phyloP scores from a whole-genome alignment of 2,888 invertebrate species.

The Dryococelus australis region DNA sequence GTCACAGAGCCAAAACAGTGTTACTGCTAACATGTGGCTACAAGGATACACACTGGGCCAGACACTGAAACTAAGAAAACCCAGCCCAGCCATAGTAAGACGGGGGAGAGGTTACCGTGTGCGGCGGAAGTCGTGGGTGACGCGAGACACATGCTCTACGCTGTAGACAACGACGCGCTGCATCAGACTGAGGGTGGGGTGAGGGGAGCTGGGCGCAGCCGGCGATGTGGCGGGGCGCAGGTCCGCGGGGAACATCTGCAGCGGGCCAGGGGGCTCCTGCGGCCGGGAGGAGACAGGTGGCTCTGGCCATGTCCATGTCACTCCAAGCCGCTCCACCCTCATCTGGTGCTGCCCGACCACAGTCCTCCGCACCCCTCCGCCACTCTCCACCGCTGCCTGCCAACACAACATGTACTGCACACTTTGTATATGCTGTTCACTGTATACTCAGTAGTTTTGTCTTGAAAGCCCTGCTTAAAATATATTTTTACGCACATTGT shows the following conservation, averaged over 20 bases:
- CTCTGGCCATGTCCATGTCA: conserved; percentile 61
- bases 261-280: conserved; percentile 55
- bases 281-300: conserved; percentile 56
- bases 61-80: too few relatives aligned
- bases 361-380: neutral
- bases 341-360: conserved; percentile 73
- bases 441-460: too few relatives aligned
- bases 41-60: too few relatives aligned
- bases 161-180: conserved; percentile 67
- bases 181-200: conserved; percentile 55
- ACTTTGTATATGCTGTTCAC: too few relatives aligned
- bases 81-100: neutral
- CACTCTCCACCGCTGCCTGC: neutral
- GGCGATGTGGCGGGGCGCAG: conserved; percentile 45
- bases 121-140: conserved; percentile 68
- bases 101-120: conserved; percentile 52
- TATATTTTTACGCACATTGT: too few relatives aligned
- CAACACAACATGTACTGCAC: neutral
- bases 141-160: conserved; percentile 65
- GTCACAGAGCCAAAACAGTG: too few relatives aligned
- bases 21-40: too few relatives aligned
- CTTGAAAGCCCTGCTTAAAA: too few relatives aligned
- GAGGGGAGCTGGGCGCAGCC: conserved; percentile 46
- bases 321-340: conserved; percentile 67
- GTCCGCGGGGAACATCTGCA: conserved; percentile 53